phyloP scores from a whole-genome alignment of 2,797 vertebrate genomes.

The Australoheros facetus region DNA sequence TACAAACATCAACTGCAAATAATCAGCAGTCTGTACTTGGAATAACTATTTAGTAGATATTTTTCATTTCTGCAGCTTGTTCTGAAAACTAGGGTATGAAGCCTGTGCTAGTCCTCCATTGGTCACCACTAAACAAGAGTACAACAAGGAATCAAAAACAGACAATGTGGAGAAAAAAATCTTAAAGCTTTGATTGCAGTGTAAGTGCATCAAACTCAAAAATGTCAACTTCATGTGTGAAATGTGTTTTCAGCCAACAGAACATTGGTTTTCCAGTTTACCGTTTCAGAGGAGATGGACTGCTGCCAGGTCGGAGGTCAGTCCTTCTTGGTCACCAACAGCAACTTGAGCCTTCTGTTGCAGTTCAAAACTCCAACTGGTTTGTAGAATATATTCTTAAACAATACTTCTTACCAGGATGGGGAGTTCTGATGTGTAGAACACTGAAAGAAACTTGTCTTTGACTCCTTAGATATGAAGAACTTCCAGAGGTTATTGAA shows the following conservation, averaged over 20 bases:
- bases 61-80: too few relatives aligned
- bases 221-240: neutral
- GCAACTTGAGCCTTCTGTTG: slow-evolving; percentile 76
- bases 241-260: slow-evolving; percentile 72
- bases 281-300: slow-evolving; percentile 77
- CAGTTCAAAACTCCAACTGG: slow-evolving; percentile 78
- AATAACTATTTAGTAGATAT: too few relatives aligned
- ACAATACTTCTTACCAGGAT: accelerated
- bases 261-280: slow-evolving; percentile 76
- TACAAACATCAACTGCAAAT: too few relatives aligned
- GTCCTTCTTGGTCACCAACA: slow-evolving; percentile 80
- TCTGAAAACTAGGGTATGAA: too few relatives aligned
- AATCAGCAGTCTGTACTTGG: too few relatives aligned
- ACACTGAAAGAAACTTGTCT: neutral
- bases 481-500: slow-evolving; percentile 42
- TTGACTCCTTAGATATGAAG: slow-evolving; percentile 48
- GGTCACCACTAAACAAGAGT: neutral
- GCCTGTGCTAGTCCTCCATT: neutral
- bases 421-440: neutral
- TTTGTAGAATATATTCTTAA: slow-evolving; percentile 57
- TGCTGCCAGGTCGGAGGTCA: slow-evolving; percentile 81
- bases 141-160: neutral
- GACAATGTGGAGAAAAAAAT: neutral
- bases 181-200: neutral
- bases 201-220: neutral